Base-by-base conservation (phyloP, 2,797 vertebrate genomes). In the Carapus acus region DNA sequence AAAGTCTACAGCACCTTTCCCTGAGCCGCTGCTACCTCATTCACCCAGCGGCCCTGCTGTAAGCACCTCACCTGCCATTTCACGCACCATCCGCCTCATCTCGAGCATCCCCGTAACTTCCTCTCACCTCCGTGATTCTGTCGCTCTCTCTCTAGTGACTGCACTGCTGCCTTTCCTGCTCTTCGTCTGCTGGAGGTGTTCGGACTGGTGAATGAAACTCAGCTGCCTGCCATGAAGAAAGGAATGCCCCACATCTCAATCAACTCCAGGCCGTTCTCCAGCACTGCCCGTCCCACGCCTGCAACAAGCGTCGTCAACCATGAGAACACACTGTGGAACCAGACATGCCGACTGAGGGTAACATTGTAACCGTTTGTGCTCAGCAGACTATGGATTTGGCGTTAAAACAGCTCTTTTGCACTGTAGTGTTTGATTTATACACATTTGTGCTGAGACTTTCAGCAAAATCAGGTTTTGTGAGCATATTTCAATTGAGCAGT, bases 21-120 rank as follows among this genome's bases (percentile, higher is more conserved):
- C 85, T 98, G 69, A 96, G 93, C 34, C 92, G 94, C 69, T 98
- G 96, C 79, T 97, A 98, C 1, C 92, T 95, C 84, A 93, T 98
- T 54, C 83, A 91, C 66, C 87, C 92, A 2, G 89, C 90, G 14
- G 85, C 90, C 11, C 84, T 98, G 61, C 79, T 88, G 96, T 98
- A 68, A 91, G 92, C 87, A 6, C 14, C 4, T 23, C 21, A 1
- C n/a, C 31, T 11, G 20, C 23, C 1, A 11, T 16, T 17, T 11
- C 31, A 33, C 31, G 14, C 31, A 33, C 31, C n/a, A n/a, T n/a
- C n/a, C n/a, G n/a, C n/a, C n/a, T n/a, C n/a, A n/a, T n/a, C n/a
- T n/a, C n/a, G n/a, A n/a, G n/a, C n/a, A n/a, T n/a, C n/a, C n/a
- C n/a, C n/a, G n/a, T n/a, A n/a, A n/a, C n/a, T n/a, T n/a, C n/a